Conservation (phyloP, 2,797 vertebrate genomes). For the Ispidina lecontei region DNA sequence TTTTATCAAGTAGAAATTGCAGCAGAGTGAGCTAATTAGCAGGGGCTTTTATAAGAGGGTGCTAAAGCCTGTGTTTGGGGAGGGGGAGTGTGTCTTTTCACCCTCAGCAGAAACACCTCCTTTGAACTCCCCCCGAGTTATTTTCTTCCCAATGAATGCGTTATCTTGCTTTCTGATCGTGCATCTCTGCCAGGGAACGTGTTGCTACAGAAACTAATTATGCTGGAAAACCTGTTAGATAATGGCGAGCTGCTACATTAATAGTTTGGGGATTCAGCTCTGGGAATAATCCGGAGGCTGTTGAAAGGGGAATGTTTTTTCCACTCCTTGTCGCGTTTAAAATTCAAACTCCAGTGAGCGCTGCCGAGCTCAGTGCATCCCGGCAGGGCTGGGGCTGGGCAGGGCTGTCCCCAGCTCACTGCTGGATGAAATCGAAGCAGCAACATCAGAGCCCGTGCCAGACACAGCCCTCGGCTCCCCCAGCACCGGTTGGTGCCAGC, state of each 20-base stretch:
- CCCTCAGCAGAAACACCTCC: not conserved
- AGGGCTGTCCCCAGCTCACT: not conserved
- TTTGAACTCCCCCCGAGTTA: not conserved
- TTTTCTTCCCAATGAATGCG: not conserved
- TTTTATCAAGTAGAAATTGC: not conserved
- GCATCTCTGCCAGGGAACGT: fast-evolving
- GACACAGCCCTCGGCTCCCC: not conserved
- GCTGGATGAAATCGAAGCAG: fast-evolving
- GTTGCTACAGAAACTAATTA: conserved; percentile 7
- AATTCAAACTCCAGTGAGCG: not conserved
- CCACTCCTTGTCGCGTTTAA: not conserved
- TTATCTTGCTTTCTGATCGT: not conserved
- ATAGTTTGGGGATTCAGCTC: not conserved
- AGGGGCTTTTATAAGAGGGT: not conserved
- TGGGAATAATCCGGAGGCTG: not conserved
- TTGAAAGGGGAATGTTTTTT: not conserved
- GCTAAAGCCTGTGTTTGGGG: not conserved
- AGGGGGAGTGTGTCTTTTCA: not conserved
- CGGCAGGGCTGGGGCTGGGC: not conserved
- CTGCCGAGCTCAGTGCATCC: fast-evolving
- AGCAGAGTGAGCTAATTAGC: not conserved
- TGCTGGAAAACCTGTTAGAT: not conserved
- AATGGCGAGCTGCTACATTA: not conserved
- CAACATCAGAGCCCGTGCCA: not conserved
- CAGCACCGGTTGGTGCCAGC: fast-evolving